Evolutionary conservation across 2,797 vertebrate genomes (phyloP).

Genomic region (Poecile montanus): DNA sequence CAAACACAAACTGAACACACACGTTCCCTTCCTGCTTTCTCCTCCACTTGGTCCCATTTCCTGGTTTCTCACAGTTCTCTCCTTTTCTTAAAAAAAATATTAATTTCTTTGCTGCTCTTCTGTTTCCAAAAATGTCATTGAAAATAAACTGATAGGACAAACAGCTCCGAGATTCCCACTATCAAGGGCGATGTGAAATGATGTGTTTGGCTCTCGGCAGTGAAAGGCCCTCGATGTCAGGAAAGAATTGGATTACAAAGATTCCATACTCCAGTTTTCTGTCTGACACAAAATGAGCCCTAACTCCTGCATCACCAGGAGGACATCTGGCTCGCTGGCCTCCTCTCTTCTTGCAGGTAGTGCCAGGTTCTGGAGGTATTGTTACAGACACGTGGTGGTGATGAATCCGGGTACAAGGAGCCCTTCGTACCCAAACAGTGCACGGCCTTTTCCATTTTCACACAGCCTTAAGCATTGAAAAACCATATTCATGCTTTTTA

Average conservation of each 20-base stretch:
- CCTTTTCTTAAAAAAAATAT: background rate
- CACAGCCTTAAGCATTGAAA: background rate
- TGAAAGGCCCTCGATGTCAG: background rate
- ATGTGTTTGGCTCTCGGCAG: background rate
- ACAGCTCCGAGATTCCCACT: background rate
- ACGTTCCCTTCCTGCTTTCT: background rate
- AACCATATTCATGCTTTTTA: background rate
- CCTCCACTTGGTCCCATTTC: background rate
- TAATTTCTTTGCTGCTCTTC: background rate
- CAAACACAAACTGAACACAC: background rate
- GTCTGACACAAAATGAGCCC: background rate
- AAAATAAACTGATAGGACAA: slow-evolving; percentile 27
- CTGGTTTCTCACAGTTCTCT: slow-evolving; percentile 28
- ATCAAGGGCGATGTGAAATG: background rate
- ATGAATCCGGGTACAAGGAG: background rate
- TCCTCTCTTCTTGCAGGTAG: background rate
- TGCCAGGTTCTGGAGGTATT: background rate
- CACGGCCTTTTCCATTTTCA: background rate
- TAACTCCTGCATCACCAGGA: background rate
- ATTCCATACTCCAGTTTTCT: background rate
- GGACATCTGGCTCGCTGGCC: background rate
- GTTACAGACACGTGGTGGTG: background rate
- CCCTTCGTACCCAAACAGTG: background rate
- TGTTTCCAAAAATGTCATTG: background rate
- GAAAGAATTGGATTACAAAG: background rate